A percentile compares a stretch with the other conserved stretches of the same genome.
phyloP scores from a whole-genome alignment of 2,888 invertebrate genomes.

The Alentia gelatinosa region DNA sequence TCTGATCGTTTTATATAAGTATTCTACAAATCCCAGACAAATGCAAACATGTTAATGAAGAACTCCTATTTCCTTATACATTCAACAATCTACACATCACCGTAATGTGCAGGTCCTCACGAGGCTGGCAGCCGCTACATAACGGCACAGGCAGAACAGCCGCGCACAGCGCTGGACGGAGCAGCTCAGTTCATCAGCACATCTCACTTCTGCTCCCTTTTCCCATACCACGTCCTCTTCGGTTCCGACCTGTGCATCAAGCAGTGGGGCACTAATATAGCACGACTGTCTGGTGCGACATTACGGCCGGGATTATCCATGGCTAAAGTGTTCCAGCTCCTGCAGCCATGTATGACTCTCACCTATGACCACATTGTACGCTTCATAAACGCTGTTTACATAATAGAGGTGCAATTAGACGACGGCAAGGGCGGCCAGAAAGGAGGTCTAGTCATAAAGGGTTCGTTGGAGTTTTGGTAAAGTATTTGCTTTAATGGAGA shows the following conservation, averaged over 20 bases:
- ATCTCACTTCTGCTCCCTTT: constrained; percentile 19
- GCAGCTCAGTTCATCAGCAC: background rate
- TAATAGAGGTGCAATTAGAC: constrained; percentile 55
- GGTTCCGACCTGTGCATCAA: constrained; percentile 31
- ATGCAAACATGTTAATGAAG: too few relatives aligned
- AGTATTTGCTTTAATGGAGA: too few relatives aligned
- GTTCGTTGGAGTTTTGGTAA: too few relatives aligned
- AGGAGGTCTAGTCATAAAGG: background rate
- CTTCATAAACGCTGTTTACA: constrained; percentile 76
- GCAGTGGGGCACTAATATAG: constrained; percentile 41
- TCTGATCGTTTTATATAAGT: too few relatives aligned
- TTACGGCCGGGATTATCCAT: background rate
- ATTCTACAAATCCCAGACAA: too few relatives aligned
- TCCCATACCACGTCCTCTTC: constrained; percentile 45
- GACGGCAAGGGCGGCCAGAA: background rate
- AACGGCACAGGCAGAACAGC: background rate
- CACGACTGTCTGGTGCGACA: background rate
- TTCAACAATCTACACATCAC: too few relatives aligned
- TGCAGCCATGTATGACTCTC: constrained; percentile 73
- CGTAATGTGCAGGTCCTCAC: background rate
- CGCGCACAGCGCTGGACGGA: background rate
- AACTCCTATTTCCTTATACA: background rate
- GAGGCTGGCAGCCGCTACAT: background rate
- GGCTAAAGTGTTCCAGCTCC: constrained; percentile 67
- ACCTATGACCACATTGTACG: constrained; percentile 70